A percentile compares a stretch with the other conserved stretches of the same genome.
Conservation (phyloP, 2,888 invertebrate genomes). For the Anthophora plumipes region DNA sequence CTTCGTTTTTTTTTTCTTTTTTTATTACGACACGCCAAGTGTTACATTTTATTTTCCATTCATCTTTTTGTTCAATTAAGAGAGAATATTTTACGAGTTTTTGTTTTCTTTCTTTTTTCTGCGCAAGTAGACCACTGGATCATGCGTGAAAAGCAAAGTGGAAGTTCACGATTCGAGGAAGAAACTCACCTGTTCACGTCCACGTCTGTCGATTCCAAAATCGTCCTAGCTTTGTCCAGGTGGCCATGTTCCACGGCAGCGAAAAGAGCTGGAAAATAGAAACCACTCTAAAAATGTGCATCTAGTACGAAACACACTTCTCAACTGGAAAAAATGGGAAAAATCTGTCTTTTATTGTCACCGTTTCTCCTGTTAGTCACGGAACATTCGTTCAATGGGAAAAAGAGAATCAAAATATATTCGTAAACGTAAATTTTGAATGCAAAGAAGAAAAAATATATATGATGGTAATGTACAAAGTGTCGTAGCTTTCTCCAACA, state of each 20-base stretch:
- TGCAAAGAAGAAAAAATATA: no score
- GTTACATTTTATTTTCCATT: background rate
- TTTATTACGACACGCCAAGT: background rate
- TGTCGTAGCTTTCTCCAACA: no score
- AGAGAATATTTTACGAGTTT: background rate
- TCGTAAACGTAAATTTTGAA: no score
- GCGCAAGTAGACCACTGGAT: no score
- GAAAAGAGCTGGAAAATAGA: constrained; percentile 93
- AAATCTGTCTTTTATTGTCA: background rate
- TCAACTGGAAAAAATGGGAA: background rate
- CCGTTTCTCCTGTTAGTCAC: no score
- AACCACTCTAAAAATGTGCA: background rate
- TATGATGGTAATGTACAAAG: no score
- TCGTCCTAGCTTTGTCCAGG: constrained; percentile 95
- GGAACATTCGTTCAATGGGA: no score
- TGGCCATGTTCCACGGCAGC: constrained; percentile 98
- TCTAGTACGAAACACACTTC: background rate
- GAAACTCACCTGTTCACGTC: constrained; percentile 94
- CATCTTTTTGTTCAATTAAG: background rate
- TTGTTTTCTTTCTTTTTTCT: no score
- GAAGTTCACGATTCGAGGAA: background rate
- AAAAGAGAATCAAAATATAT: no score
- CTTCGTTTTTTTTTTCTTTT: background rate
- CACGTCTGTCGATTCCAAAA: constrained; percentile 95
- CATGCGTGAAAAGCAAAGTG: no score